Percentiles rank a stretch among this genome's conserved stretches.
These are phyloP conservation scores for Trypoxylus dichotomus DNA, from an alignment of 1,140 invertebrate genomes.

Conservation along the genomic window DNA sequence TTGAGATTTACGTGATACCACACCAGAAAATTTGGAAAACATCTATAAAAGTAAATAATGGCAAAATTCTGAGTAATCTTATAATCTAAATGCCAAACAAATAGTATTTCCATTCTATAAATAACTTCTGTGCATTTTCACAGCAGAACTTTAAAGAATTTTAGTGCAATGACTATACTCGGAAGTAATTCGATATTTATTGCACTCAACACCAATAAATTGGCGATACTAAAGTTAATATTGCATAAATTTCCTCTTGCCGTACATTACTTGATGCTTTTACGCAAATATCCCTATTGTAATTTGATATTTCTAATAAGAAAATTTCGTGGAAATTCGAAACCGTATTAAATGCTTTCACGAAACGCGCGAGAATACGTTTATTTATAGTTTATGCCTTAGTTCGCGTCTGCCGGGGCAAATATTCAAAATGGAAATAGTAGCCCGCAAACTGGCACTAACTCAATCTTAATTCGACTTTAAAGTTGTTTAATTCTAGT, in stretches of 20 bases:
- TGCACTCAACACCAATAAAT: neutral
- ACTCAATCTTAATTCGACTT: slow-evolving; percentile 39
- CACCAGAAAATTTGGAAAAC: too few species aligned
- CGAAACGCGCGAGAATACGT: neutral
- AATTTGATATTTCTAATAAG: slow-evolving; percentile 12
- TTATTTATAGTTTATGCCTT: slow-evolving; percentile 14
- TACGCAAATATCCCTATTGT: neutral
- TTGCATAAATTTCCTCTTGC: neutral
- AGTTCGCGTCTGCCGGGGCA: neutral
- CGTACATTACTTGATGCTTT: too few species aligned
- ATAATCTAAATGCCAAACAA: too few species aligned
- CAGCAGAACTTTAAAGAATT: too few species aligned
- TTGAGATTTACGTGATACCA: too few species aligned
- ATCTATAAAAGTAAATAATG: too few species aligned
- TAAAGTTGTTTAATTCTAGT: slow-evolving; percentile 41
- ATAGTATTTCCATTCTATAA: too few species aligned
- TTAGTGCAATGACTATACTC: too few species aligned
- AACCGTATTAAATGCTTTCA: slow-evolving; percentile 18
- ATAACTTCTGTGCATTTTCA: too few species aligned
- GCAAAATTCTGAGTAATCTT: too few species aligned
- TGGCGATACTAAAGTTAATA: neutral
- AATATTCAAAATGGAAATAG: slow-evolving; percentile 25
- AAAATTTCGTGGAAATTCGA: neutral
- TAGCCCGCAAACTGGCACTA: slow-evolving; percentile 33
- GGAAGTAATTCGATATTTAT: too few species aligned